Percentiles rank a stretch among this genome's conserved stretches.
Conservation (phyloP, 2,888 invertebrate genomes). For the Nephrotoma guestfalica region DNA sequence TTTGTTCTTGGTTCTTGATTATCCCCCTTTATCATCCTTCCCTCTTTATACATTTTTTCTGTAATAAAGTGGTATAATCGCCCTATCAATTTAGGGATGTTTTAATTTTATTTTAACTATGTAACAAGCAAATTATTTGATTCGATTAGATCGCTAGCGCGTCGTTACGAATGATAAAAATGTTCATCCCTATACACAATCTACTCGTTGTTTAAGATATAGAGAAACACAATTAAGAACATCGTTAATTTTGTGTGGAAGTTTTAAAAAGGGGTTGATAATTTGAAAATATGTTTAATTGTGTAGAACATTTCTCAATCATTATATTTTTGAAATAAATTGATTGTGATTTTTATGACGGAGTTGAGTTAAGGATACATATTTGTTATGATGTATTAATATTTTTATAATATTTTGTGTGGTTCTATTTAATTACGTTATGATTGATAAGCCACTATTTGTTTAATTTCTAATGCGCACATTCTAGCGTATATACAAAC, state of each 20-base stretch:
- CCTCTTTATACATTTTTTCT: not conserved
- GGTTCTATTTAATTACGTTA: not conserved
- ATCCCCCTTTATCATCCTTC: not conserved
- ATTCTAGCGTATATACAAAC: not conserved
- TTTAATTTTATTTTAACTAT: not conserved
- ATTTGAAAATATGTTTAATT: not conserved
- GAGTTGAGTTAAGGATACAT: not conserved
- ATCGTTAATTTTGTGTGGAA: not conserved
- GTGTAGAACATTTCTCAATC: not conserved
- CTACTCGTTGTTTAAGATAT: not conserved
- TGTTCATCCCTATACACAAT: not conserved
- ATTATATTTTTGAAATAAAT: not conserved
- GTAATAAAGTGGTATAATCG: not conserved
- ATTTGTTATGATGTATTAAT: not conserved
- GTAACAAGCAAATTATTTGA: conserved; percentile 2
- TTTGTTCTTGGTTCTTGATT: not conserved
- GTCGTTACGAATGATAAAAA: not conserved
- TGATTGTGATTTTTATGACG: not conserved
- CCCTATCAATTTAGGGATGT: not conserved
- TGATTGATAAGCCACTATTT: not conserved
- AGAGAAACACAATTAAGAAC: not conserved
- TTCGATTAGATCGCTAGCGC: not conserved
- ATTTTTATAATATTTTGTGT: not conserved
- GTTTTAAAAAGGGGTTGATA: not conserved
- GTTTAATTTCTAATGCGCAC: not conserved